phyloP scores from a whole-genome alignment of 2,797 vertebrate species.

The Myotis vivesi region DNA sequence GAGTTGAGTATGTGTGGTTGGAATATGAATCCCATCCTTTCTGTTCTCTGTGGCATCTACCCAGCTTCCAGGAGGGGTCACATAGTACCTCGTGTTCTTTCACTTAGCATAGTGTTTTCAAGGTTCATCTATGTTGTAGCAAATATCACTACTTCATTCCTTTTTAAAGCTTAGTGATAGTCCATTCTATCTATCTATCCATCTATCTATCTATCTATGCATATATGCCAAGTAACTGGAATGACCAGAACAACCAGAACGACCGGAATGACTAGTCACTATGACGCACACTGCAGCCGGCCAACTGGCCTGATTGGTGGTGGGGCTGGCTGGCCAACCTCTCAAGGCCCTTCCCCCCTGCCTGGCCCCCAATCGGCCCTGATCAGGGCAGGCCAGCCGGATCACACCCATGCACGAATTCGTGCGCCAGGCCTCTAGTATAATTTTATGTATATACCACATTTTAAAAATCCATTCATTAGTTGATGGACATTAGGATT shows the following conservation, averaged over 20 bases:
- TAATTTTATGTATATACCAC: not conserved
- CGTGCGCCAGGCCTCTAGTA: no score
- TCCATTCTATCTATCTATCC: not conserved
- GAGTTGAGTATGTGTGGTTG: not conserved
- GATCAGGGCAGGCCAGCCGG: no score
- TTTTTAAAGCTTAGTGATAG: not conserved
- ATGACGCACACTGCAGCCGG: no score
- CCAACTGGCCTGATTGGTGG: no score
- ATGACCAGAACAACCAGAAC: no score
- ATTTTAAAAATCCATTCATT: not conserved
- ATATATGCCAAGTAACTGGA: no score
- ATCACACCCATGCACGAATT: no score
- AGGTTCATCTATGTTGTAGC: not conserved
- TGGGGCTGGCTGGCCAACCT: no score
- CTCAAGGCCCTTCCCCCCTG: no score
- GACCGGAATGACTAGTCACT: no score
- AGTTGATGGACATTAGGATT: not conserved
- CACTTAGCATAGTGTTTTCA: not conserved
- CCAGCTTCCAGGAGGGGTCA: not conserved
- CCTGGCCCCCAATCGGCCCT: no score
- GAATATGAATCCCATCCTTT: not conserved
- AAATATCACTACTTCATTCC: not conserved
- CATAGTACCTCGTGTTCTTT: not conserved
- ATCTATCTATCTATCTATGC: no score
- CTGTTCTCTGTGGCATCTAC: accelerated